phyloP scores from a whole-genome alignment of 2,797 vertebrate species.

The Mormyrus proboscirostris region DNA sequence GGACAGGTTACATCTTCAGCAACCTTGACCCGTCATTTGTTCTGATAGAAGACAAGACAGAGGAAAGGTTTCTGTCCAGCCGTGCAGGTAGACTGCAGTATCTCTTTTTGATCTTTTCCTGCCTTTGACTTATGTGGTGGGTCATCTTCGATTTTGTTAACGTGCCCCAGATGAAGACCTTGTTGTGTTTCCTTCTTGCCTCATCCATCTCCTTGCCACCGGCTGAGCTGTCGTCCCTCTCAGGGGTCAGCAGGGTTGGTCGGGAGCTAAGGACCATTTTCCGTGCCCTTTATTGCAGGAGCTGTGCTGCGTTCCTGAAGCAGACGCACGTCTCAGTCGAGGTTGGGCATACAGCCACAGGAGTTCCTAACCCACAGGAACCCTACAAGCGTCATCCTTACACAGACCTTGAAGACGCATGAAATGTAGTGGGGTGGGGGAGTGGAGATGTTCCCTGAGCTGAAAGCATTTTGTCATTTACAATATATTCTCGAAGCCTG shows the following conservation, averaged over 20 bases:
- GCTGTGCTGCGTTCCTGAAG: background rate
- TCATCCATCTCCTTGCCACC: background rate
- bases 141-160: background rate
- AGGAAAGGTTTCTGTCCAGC: background rate
- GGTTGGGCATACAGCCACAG: background rate
- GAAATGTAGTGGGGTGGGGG: background rate
- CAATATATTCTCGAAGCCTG: background rate
- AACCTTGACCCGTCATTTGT: background rate
- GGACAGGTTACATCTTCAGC: background rate
- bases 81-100: background rate
- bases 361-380: background rate
- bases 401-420: background rate
- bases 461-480: background rate
- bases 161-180: background rate
- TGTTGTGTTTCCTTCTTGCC: background rate
- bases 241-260: background rate
- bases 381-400: background rate
- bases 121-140: background rate
- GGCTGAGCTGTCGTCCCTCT: background rate
- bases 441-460: background rate
- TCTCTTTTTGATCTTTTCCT: background rate
- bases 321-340: background rate
- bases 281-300: background rate
- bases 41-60: background rate
- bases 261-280: background rate